Evolutionary conservation across 2,888 invertebrate genomes (phyloP), one percentile per base, ranked within the genome.

Genomic region (Eulithis prunata): DNA sequence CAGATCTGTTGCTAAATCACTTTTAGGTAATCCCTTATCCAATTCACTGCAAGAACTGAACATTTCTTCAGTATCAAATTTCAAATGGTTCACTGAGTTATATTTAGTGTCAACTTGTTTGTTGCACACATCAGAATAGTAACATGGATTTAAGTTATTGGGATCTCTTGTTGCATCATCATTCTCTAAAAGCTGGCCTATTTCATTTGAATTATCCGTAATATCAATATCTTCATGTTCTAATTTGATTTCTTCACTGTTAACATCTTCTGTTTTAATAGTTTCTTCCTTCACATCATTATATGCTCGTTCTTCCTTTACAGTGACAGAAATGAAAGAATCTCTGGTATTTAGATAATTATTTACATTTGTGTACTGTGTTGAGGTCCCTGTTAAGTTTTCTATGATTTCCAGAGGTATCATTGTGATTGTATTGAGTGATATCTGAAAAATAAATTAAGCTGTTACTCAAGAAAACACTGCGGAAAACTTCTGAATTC

Each of bases 201-300:
- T 46, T 49, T 21, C 28, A 21, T 49, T 49, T 11, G 21, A 21
- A 49, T 49, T 11, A 13, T 13, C 7, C 8, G 4, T 13, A 13
- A 13, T 46, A 2, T 46, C 14, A 46, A 13, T 46, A 46, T 45
- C n/a, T n/a, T n/a, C n/a, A n/a, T n/a, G 3, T 13, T 49, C 49
- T 28, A 49, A 11, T 21, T 49, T 49, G 14, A 46, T 14, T 46
- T 46, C 14, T 7, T 0, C 5, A 46, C 6, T 46, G 5, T 32
- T 32, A 3, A 45, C 12, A 3, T 46, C 14, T 46, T 46, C 46
- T 7, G 6, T 14, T 46, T 14, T 46, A 14, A 6, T 7, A 13
- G 13, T 46, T 49, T 49, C 49, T 21, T 49, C 49, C 21, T 49
- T 49, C 0, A 49, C 49, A 49, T 21, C n/a, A n/a, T n/a, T n/a